Evolutionary conservation across 92 coral and sea anemone species (phyloP).

Genomic region (Palythoa heliodiscus): DNA sequence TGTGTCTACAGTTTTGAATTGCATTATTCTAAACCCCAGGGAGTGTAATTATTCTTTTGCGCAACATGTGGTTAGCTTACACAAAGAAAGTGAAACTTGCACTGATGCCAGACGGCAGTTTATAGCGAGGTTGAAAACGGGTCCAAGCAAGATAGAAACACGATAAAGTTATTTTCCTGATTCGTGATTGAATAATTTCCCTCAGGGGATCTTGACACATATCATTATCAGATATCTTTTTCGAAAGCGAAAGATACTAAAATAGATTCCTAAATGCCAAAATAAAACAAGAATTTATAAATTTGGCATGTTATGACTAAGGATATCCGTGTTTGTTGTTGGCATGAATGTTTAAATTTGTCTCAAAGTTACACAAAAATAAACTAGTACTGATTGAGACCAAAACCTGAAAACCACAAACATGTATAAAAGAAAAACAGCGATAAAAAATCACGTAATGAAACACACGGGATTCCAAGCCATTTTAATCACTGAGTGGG

Average conservation of each 20-base stretch:
- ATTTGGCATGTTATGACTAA: not conserved
- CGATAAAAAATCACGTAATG: not conserved
- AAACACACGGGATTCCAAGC: not conserved
- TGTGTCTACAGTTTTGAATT: too few species aligned
- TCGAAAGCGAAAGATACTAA: not conserved
- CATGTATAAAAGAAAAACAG: not conserved
- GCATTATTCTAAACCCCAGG: too few species aligned
- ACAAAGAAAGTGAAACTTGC: too few species aligned
- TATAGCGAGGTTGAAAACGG: too few species aligned
- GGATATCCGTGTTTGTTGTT: not conserved
- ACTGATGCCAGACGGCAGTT: too few species aligned
- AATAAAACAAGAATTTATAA: not conserved
- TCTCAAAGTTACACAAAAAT: not conserved
- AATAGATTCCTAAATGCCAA: slow-evolving; percentile 6
- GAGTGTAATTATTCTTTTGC: too few species aligned
- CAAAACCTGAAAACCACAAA: not conserved
- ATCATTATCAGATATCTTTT: slow-evolving; percentile 17
- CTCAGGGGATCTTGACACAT: not conserved
- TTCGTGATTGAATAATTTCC: not conserved
- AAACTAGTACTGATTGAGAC: not conserved
- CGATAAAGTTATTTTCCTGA: not conserved
- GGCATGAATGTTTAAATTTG: not conserved
- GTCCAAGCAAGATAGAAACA: not conserved
- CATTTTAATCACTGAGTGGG: not conserved
- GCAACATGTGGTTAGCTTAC: too few species aligned